Evolutionary conservation across 2,797 vertebrate genomes (phyloP).

Genomic region (Thunnus albacares): DNA sequence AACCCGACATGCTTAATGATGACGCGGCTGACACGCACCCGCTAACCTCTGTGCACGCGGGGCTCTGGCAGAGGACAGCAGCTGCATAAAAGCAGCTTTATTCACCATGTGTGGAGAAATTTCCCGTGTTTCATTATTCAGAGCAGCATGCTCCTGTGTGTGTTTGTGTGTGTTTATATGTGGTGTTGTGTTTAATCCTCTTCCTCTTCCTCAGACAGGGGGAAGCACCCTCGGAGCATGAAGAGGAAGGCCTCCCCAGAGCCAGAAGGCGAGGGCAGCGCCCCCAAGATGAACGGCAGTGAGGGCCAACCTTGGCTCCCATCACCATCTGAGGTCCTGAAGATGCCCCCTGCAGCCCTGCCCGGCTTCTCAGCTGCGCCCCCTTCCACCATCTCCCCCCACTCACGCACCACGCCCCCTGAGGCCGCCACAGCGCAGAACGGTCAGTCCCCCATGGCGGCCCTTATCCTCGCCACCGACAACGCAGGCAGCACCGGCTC

Average conservation of each 20-base stretch:
- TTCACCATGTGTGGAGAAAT: conserved; percentile 3
- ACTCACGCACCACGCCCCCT: conserved; percentile 92
- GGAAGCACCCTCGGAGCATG: conserved; percentile 79
- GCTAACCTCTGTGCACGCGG: conserved; percentile 33
- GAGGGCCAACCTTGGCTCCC: conserved; percentile 90
- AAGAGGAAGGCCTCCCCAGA: conserved; percentile 96
- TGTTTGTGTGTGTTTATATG: conserved; percentile 14
- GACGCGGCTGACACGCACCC: conserved; percentile 31
- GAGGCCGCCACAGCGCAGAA: conserved; percentile 86
- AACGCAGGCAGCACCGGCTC: conserved; percentile 91
- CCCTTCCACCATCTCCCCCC: conserved; percentile 91
- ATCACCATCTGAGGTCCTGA: conserved; percentile 89
- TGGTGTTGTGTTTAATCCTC: conserved; percentile 38
- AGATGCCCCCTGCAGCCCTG: conserved; percentile 85
- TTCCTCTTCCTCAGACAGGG: conserved; percentile 73
- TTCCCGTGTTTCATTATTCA: conserved; percentile 17
- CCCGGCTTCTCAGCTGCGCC: conserved; percentile 86
- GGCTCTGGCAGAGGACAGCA: not conserved
- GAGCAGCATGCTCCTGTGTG: conserved; percentile 4
- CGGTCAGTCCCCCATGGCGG: conserved; percentile 94
- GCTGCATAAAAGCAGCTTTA: not conserved
- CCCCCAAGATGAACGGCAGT: conserved; percentile 90
- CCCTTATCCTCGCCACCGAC: conserved; percentile 94
- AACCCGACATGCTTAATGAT: not conserved
- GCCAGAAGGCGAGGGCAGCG: conserved; percentile 89